Evolutionary conservation across 92 coral and sea anemone species (phyloP).

Genomic region (Phenganax marumi): DNA sequence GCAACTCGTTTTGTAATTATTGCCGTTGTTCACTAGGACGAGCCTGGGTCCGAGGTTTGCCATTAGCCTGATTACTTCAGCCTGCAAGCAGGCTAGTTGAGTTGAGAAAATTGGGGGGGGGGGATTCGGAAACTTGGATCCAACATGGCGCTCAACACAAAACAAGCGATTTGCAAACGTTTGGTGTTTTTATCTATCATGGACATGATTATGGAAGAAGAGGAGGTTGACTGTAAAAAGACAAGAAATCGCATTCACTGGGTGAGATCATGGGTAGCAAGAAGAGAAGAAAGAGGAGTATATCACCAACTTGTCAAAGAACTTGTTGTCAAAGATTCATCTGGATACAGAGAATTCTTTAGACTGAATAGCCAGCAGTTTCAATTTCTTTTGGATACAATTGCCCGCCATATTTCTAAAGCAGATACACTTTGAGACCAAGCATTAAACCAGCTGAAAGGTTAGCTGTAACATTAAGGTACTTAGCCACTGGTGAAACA

Average conservation of each 20-base stretch:
- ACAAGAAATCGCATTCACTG: not conserved
- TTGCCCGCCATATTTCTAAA: constrained; percentile 39
- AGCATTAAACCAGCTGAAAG: constrained; percentile 55
- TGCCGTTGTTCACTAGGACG: no score
- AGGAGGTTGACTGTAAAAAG: not conserved
- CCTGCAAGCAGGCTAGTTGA: not conserved
- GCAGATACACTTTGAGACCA: constrained; percentile 37
- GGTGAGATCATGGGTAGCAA: constrained; percentile 27
- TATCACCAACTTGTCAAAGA: constrained; percentile 26
- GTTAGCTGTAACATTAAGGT: constrained; percentile 53
- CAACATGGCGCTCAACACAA: not conserved
- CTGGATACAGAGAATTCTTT: constrained; percentile 31
- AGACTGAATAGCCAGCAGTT: constrained; percentile 44
- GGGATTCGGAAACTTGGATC: not conserved
- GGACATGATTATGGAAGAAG: not conserved
- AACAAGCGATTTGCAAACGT: not conserved
- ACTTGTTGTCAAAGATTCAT: constrained; percentile 17
- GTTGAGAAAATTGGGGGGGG: no score
- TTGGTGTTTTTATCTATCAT: not conserved
- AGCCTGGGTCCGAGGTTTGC: not conserved
- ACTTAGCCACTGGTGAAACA: constrained; percentile 55
- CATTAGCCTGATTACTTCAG: not conserved
- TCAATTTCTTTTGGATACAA: constrained; percentile 38
- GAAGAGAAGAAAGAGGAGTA: constrained; percentile 17
- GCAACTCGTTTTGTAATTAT: not conserved